Base-by-base conservation (phyloP, 2,797 vertebrate genomes). In the Psittacula echo region DNA sequence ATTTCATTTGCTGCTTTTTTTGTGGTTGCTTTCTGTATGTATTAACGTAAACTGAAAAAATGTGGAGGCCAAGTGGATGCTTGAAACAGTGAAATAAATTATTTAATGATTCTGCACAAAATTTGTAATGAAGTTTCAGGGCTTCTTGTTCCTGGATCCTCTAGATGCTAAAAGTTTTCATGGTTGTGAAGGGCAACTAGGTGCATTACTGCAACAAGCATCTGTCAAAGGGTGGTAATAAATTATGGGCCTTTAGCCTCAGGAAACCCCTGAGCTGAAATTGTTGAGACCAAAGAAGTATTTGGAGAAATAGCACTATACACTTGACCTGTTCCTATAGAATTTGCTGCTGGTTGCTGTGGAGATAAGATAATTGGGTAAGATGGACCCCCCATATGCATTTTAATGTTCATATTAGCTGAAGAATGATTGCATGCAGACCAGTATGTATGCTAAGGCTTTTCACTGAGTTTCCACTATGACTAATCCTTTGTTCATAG, bases 131-230 rank as follows among this genome's bases (percentile, higher is more conserved):
- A 80, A 86, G 7, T 70, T 77, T 17, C 21, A 11, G 19, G 53
- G 8, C 23, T 83, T 83, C 34, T 83, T 83, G 9, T 14, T 86
- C 10, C 21, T 44, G 29, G 42, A 39, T 83, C 34, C 54, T 83
- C 16, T 39, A 4, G 2, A 50, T 58, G 23, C 2, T 42, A 22
- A 1, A 93, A 79, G 64, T 67, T 92, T 89, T 87, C 11, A 1
- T 72, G 58, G 62, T 72, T 95, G n/a, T 54, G 37, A 91, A 30
- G 37, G 48, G 27, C 47, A 89, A 72, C 58, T 19, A 32, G 3
- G 23, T 64, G n/a, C 89, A 77, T 80, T 91, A 79, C 32, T 47
- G 27, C 54, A 60, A 54, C 16, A 87, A 84, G 89, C 74, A 80
- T 73, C 19, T 32, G 15, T 88, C 1, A 8, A 64, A 62, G 29